phyloP scores from a whole-genome alignment of 2,797 vertebrate species.

The Sebastes ruberrimus region DNA sequence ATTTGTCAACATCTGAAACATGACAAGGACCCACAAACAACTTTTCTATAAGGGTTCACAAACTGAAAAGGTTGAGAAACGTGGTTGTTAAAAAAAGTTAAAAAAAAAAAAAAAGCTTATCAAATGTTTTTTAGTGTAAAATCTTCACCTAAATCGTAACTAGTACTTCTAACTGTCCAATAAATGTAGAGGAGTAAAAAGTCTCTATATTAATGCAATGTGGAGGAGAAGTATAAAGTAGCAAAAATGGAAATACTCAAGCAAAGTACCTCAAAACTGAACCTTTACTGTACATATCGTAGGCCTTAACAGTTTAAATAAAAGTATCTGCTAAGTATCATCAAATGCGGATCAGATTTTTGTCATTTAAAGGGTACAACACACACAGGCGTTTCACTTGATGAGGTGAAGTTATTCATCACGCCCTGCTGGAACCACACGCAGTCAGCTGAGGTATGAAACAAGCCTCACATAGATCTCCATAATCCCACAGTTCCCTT shows the following conservation, averaged over 20 bases:
- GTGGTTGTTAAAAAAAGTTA: no score
- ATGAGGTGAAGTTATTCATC: slow-evolving; percentile 9
- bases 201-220: neutral
- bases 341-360: neutral
- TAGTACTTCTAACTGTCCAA: neutral
- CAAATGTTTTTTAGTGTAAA: neutral
- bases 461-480: slow-evolving; percentile 31
- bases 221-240: neutral
- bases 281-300: neutral
- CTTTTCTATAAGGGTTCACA: neutral
- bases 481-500: slow-evolving; percentile 33
- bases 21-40: neutral
- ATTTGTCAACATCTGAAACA: neutral
- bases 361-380: neutral
- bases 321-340: neutral
- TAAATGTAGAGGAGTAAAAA: neutral
- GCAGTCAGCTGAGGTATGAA: slow-evolving; percentile 31
- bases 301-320: neutral
- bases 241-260: neutral
- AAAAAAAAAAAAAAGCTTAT: neutral
- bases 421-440: slow-evolving; percentile 21
- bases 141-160: neutral
- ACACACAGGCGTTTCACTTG: neutral
- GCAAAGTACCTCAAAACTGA: neutral
- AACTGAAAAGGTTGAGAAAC: neutral